Conservation (phyloP, 1,140 invertebrate species). For the Ruditapes philippinarum region DNA sequence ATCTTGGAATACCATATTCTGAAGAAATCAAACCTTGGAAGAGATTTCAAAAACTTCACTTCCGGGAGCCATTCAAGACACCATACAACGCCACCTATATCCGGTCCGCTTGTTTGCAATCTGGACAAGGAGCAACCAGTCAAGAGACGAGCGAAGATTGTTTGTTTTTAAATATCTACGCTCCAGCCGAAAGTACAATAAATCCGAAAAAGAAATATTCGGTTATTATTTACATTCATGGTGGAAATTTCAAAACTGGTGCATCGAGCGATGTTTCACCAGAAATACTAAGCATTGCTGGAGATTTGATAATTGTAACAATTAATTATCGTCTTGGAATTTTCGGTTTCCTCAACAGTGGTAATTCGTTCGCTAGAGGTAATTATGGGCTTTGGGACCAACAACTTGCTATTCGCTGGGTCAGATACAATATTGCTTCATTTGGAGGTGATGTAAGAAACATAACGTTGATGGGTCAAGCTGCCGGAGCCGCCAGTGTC, state of each 20-base stretch:
- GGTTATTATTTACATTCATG: slow-evolving; percentile 62
- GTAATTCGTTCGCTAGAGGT: not conserved
- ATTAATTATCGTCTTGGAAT: slow-evolving; percentile 59
- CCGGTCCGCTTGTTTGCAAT: slow-evolving; percentile 30
- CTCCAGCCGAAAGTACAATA: slow-evolving; percentile 43
- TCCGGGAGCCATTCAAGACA: slow-evolving; percentile 13
- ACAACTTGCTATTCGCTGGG: slow-evolving; percentile 52
- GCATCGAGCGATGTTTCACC: slow-evolving; percentile 1
- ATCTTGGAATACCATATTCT: slow-evolving; percentile 59
- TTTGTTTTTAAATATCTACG: slow-evolving; percentile 58
- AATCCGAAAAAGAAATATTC: slow-evolving; percentile 59
- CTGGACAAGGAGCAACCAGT: not conserved
- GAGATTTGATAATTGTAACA: slow-evolving; percentile 55
- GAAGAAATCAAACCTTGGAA: not conserved
- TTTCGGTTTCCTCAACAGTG: slow-evolving; percentile 56
- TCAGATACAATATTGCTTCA: slow-evolving; percentile 52
- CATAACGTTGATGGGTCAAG: slow-evolving; percentile 56
- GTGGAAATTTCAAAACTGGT: slow-evolving; percentile 47
- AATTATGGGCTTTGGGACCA: slow-evolving; percentile 67
- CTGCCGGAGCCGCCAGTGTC: slow-evolving; percentile 52
- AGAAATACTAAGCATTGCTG: slow-evolving; percentile 14
- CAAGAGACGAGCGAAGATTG: slow-evolving; percentile 48
- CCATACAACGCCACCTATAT: slow-evolving; percentile 56
- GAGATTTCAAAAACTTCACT: slow-evolving; percentile 40
- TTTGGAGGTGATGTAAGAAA: slow-evolving; percentile 55